phyloP scores from a whole-genome alignment of 2,888 invertebrate genomes.

The Pyrocoelia pectoralis region DNA sequence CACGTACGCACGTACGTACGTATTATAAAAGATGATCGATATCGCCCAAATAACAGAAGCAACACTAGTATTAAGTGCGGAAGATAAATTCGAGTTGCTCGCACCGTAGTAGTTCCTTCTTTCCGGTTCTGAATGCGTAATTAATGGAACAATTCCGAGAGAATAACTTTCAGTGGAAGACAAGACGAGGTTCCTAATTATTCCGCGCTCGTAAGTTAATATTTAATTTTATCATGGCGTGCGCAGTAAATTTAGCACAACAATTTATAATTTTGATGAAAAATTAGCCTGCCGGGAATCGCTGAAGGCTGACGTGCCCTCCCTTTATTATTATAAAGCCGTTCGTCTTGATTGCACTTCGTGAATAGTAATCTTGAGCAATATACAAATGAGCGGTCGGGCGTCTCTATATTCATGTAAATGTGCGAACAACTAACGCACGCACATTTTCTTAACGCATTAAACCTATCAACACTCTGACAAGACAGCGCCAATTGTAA shows the following conservation, averaged over 20 bases:
- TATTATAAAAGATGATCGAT: constrained; percentile 24
- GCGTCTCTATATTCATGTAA: constrained; percentile 28
- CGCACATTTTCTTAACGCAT: constrained; percentile 24
- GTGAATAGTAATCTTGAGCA: constrained; percentile 34
- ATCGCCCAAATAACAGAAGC: constrained; percentile 11
- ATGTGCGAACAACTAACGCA: constrained; percentile 20
- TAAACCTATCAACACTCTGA: constrained; percentile 24
- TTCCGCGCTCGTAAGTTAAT: constrained; percentile 55
- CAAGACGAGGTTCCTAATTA: constrained; percentile 50
- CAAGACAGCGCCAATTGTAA: constrained; percentile 28
- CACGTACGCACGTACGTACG: constrained; percentile 2
- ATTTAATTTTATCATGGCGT: constrained; percentile 54
- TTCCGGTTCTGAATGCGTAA: constrained; percentile 49
- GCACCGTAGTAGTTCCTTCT: constrained; percentile 34
- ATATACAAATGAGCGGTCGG: constrained; percentile 36
- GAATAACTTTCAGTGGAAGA: constrained; percentile 50
- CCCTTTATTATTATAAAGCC: constrained; percentile 37
- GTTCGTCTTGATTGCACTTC: constrained; percentile 37
- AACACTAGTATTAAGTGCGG: constrained; percentile 29
- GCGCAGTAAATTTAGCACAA: constrained; percentile 51
- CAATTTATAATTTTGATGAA: constrained; percentile 55
- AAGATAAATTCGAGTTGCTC: constrained; percentile 35
- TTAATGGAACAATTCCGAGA: constrained; percentile 53
- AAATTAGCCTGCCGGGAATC: constrained; percentile 50
- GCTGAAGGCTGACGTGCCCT: constrained; percentile 29